These are phyloP conservation scores for Sander lucioperca DNA, from an alignment of 2,113 vertebrate species.

Conservation along the genomic window DNA sequence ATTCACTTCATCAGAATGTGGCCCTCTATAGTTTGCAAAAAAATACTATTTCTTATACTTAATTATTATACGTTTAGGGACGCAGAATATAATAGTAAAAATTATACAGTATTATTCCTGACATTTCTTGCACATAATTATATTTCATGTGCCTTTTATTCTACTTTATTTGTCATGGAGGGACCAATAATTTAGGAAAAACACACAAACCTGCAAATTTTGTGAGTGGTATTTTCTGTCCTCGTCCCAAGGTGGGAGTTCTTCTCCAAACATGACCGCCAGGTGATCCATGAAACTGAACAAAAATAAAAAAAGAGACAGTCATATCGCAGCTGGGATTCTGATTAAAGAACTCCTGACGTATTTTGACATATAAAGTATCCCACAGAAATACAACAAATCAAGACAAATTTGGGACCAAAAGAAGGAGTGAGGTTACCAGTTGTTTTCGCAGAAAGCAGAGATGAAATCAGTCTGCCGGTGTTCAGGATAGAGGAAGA, in stretches of 20 bases:
- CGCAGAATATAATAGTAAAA: neutral
- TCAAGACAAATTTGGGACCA: neutral
- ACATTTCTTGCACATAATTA: neutral
- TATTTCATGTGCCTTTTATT: neutral
- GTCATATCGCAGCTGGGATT: neutral
- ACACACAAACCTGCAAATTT: conserved; percentile 89
- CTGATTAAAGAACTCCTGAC: neutral
- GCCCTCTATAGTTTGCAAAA: neutral
- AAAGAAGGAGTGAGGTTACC: conserved; percentile 75
- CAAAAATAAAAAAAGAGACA: neutral
- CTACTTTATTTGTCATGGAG: neutral
- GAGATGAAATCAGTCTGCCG: conserved; percentile 94
- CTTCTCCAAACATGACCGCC: conserved; percentile 92
- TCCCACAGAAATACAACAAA: neutral
- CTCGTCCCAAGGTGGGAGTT: conserved; percentile 91
- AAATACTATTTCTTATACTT: neutral
- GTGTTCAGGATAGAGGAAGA: conserved; percentile 95
- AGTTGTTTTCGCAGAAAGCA: conserved; percentile 91
- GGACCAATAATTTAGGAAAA: neutral
- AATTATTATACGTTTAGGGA: neutral
- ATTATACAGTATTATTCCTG: neutral
- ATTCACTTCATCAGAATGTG: neutral
- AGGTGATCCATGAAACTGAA: conserved; percentile 93
- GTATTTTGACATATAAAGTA: too few relatives aligned
- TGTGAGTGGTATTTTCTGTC: conserved; percentile 90